phyloP scores from a whole-genome alignment of 2,888 invertebrate genomes.

The Drosophila tripunctata region DNA sequence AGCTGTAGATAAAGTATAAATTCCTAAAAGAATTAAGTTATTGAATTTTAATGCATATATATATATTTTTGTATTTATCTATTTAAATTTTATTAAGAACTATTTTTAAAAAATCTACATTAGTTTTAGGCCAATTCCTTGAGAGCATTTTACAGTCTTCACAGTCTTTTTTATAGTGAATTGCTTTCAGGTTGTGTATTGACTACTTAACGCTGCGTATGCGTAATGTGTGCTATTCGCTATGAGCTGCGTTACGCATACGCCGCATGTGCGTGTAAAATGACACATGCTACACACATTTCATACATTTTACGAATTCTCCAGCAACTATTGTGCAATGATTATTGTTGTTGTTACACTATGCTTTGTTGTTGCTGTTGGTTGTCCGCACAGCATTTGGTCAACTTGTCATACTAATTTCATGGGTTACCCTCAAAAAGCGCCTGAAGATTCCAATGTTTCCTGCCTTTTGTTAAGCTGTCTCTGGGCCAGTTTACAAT shows the following conservation, averaged over 20 bases:
- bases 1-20: no score
- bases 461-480: conserved; percentile 8
- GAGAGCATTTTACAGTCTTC: no score
- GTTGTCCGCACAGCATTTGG: conserved; percentile 47
- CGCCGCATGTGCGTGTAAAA: conserved; percentile 37
- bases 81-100: no score
- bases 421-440: conserved; percentile 34
- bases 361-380: conserved; percentile 20
- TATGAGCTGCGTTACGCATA: conserved; percentile 51
- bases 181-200: not conserved
- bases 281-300: conserved; percentile 10
- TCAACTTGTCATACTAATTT: conserved; percentile 76
- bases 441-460: not conserved
- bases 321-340: conserved; percentile 54
- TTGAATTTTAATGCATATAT: no score
- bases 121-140: no score
- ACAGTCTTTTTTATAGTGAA: no score
- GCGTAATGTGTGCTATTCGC: conserved; percentile 44
- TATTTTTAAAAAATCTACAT: no score
- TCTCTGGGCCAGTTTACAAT: conserved; percentile 24
- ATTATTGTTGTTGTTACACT: conserved; percentile 21
- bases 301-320: conserved; percentile 39
- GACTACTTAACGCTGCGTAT: conserved; percentile 52
- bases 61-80: no score
- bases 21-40: no score